A percentile compares a stretch with the other conserved stretches of the same genome.
phyloP scores from a whole-genome alignment of 2,113 vertebrate species.

The Callopanchax toddi region DNA sequence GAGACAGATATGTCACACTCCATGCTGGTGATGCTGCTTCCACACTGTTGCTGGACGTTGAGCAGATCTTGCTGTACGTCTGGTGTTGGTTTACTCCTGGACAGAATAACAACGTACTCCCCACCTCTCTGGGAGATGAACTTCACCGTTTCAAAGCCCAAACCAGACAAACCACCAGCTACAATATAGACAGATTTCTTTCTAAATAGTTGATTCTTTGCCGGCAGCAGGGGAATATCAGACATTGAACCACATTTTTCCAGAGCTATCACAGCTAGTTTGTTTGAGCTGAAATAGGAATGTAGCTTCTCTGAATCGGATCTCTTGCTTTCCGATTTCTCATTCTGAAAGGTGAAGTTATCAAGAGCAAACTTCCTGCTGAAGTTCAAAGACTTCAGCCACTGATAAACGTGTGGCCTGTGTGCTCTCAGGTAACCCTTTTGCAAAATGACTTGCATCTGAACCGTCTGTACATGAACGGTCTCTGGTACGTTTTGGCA shows the following conservation, averaged over 20 bases:
- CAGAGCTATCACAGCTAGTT: constrained; percentile 69
- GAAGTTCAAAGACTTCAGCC: constrained; percentile 79
- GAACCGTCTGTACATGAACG: constrained; percentile 71
- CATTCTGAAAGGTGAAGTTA: constrained; percentile 59
- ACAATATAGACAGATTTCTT: constrained; percentile 83
- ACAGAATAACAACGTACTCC: constrained; percentile 79
- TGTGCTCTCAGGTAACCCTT: constrained; percentile 76
- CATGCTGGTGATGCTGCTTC: constrained; percentile 68
- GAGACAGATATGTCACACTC: constrained; percentile 78
- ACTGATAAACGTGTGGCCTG: constrained; percentile 67
- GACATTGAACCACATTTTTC: constrained; percentile 58
- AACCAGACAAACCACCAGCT: constrained; percentile 83
- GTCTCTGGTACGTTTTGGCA: constrained; percentile 64
- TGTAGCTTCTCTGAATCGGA: constrained; percentile 26
- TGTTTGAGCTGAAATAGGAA: constrained; percentile 79
- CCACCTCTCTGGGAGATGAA: constrained; percentile 85
- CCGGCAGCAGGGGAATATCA: constrained; percentile 70
- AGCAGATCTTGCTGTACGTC: constrained; percentile 78
- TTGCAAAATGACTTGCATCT: constrained; percentile 74
- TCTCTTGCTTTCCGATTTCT: constrained; percentile 28
- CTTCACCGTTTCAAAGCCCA: constrained; percentile 89
- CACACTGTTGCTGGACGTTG: constrained; percentile 70
- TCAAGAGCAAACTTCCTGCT: constrained; percentile 55
- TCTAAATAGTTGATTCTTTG: constrained; percentile 74
- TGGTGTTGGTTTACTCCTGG: constrained; percentile 72